A percentile compares a stretch with the other conserved stretches of the same genome.
These are phyloP conservation scores for Channa argus DNA, from an alignment of 2,113 vertebrate genomes.

Conservation along the genomic window DNA sequence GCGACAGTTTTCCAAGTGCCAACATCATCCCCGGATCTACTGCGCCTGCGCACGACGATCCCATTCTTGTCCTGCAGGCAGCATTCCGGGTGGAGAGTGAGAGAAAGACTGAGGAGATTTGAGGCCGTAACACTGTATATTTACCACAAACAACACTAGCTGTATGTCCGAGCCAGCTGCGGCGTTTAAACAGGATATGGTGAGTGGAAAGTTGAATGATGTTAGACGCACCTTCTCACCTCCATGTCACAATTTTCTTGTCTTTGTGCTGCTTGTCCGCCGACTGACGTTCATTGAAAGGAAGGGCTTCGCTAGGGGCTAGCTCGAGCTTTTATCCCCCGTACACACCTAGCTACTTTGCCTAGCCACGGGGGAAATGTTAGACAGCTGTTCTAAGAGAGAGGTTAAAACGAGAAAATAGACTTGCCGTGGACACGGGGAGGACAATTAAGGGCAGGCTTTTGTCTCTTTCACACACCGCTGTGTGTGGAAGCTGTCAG, in stretches of 20 bases:
- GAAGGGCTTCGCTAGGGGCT: constrained; percentile 61
- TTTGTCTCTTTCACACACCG: not conserved
- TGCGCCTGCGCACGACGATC: constrained; percentile 74
- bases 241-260: constrained; percentile 23
- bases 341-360: constrained; percentile 20
- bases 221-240: not conserved
- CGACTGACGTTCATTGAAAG: constrained; percentile 66
- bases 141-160: not conserved
- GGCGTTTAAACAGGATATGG: constrained; percentile 49
- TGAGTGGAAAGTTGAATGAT: constrained; percentile 30
- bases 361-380: not conserved
- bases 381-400: not conserved
- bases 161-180: not conserved
- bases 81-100: constrained; percentile 77
- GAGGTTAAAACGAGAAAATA: not conserved
- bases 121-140: constrained; percentile 45
- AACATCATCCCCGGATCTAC: constrained; percentile 70
- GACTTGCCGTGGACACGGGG: not conserved
- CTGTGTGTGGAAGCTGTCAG: constrained; percentile 4
- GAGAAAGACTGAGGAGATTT: constrained; percentile 45
- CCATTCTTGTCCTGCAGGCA: constrained; percentile 80
- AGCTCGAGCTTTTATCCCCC: constrained; percentile 50
- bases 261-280: constrained; percentile 63
- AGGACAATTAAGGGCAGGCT: not conserved
- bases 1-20: constrained; percentile 76